Base-by-base conservation (phyloP, 1,140 invertebrate species). In the Agrilus planipennis region DNA sequence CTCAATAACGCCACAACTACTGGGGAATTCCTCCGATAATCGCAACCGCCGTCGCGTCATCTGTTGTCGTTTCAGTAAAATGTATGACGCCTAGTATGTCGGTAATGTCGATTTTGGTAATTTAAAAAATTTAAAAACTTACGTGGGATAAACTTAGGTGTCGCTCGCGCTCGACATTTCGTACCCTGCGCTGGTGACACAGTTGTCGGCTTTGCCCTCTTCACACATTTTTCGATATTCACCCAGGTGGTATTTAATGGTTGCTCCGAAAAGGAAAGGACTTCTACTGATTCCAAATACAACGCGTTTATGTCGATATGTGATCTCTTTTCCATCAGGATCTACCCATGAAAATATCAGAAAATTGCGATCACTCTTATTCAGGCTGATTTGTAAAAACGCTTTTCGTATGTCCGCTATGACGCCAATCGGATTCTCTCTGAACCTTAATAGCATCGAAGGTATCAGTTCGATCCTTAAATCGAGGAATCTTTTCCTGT, bases 331-430 rank as follows among this genome's bases (percentile, higher is more conserved):
- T 41, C 32, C n/a, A 17, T 21, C 21, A 14, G 27, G 42, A 36
- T 44, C n/a, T 27, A 28, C 17, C 57, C 59, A 64, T 2, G 61
- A 22, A 34, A 62, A 63, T 14, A 49, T 29, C 0, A 62, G 16
- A 42, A 41, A 50, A 18, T 61, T 45, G 11, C 59, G 25, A 35
- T 64, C 57, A 9, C 42, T 21, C 14, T 36, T 9, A 19, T 18
- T 2, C 17, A 57, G 11, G 6, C 12, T 28, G 9, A 68, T 60
- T 41, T 61, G 54, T 7, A 61, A 43, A 50, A 69, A 68, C 0
- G 58, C 64, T 22, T 60, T 61, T 23, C 46, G 41, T 3, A 68
- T 65, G 36, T 68, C 62, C 0, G 59, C 49, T 1, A 54, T 52
- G 0, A 64, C 46, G 17, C 51, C 63, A 38, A 54, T 50, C 19